A percentile compares a stretch with the other conserved stretches of the same genome.
These are phyloP conservation scores for Lanius collurio DNA, from an alignment of 2,113 vertebrate species.

Conservation along the genomic window DNA sequence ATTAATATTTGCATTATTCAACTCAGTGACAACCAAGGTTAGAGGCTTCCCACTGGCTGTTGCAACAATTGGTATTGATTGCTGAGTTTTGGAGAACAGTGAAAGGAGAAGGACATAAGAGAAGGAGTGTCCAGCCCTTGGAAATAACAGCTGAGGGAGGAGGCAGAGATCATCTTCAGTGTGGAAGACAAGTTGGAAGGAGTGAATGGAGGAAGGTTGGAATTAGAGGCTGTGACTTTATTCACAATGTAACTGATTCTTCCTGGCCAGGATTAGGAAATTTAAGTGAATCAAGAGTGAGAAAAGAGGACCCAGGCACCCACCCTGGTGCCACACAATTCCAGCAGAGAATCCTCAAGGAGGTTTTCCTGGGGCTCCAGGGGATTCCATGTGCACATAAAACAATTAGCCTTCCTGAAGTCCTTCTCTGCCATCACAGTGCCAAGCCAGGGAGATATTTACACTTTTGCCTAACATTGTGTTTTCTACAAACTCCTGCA, in stretches of 20 bases:
- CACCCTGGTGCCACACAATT: not conserved
- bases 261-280: not conserved
- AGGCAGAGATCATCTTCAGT: not conserved
- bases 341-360: not conserved
- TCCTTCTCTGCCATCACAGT: not conserved
- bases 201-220: not conserved
- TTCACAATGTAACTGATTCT: not conserved
- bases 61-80: constrained; percentile 1
- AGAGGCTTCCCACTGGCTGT: constrained; percentile 43
- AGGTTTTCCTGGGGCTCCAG: not conserved
- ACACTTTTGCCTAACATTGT: not conserved
- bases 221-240: not conserved
- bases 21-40: constrained; percentile 49
- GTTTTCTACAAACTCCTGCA: not conserved
- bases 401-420: not conserved
- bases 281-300: not conserved
- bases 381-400: not conserved
- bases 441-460: not conserved
- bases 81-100: not conserved
- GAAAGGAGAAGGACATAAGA: not conserved
- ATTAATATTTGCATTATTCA: constrained; percentile 59
- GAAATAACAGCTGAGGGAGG: not conserved
- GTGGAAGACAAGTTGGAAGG: not conserved
- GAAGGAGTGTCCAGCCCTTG: not conserved
- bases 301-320: not conserved